Evolutionary conservation across 2,113 vertebrate species (phyloP).

Genomic region (Brachionichthys hirsutus): DNA sequence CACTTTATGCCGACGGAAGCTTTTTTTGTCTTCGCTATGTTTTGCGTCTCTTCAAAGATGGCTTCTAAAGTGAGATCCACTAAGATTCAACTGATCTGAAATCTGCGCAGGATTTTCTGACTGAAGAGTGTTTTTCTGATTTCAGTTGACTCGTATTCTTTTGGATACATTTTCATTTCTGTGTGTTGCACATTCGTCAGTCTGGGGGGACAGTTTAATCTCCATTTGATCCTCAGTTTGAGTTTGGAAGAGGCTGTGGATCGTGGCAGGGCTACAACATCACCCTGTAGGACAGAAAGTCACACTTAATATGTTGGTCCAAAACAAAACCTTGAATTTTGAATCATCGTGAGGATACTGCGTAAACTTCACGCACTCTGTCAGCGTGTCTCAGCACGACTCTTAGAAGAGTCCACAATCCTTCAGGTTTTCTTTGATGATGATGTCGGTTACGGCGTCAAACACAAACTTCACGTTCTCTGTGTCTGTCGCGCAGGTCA

Average conservation of each 20-base stretch:
- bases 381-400: slow-evolving; percentile 5
- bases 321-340: not conserved
- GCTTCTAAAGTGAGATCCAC: slow-evolving; percentile 35
- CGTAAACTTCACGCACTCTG: slow-evolving; percentile 33
- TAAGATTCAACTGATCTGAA: slow-evolving; percentile 42
- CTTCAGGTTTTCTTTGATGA: slow-evolving; percentile 99
- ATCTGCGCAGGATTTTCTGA: slow-evolving; percentile 35
- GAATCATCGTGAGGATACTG: not conserved
- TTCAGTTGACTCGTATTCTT: slow-evolving; percentile 28
- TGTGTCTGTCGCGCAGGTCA: slow-evolving; percentile 98
- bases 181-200: slow-evolving; percentile 15
- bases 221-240: slow-evolving; percentile 33
- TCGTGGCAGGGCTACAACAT: slow-evolving; percentile 12
- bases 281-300: slow-evolving; percentile 31
- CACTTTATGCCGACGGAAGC: slow-evolving; percentile 37
- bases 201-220: slow-evolving; percentile 31
- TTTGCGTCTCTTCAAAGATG: slow-evolving; percentile 33
- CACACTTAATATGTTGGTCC: slow-evolving; percentile 3
- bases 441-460: slow-evolving; percentile 96
- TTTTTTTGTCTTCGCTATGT: slow-evolving; percentile 48
- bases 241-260: slow-evolving; percentile 21
- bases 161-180: slow-evolving; percentile 20
- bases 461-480: slow-evolving; percentile 99
- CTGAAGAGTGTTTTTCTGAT: slow-evolving; percentile 16
- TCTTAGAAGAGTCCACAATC: slow-evolving; percentile 95